Conservation (phyloP, 2,113 vertebrate genomes). For the Pollimyrus isidori region DNA sequence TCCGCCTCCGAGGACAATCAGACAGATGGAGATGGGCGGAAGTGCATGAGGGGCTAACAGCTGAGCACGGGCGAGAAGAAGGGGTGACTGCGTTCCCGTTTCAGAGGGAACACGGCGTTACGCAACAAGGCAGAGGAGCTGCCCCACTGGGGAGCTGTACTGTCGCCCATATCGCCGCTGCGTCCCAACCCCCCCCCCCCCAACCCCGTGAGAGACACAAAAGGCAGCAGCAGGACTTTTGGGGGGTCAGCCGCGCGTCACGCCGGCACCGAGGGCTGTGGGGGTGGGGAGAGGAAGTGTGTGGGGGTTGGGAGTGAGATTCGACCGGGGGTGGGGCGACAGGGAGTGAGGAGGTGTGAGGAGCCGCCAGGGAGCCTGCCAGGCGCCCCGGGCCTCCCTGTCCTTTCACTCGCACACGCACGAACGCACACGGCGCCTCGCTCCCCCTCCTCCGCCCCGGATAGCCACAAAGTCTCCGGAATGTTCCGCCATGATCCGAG, state of each 20-base stretch:
- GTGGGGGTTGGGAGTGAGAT: not conserved
- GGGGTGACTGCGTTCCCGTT: not conserved
- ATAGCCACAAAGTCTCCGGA: slow-evolving; percentile 35
- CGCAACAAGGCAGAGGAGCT: not conserved
- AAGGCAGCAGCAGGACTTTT: slow-evolving; percentile 28
- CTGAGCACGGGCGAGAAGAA: not conserved
- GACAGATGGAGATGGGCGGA: not conserved
- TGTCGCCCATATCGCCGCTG: slow-evolving; percentile 16
- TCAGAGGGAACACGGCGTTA: not conserved
- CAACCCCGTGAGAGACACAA: slow-evolving; percentile 28
- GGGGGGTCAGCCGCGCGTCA: slow-evolving; percentile 1
- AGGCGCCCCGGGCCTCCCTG: slow-evolving; percentile 23
- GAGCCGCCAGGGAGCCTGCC: not conserved
- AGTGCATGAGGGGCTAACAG: not conserved
- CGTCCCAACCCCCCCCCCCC: not conserved
- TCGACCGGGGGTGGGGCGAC: not conserved
- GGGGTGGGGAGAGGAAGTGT: not conserved
- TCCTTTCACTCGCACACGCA: not conserved
- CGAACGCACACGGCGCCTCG: not conserved
- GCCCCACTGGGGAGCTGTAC: slow-evolving; percentile 27
- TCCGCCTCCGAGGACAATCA: not conserved
- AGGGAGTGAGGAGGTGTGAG: slow-evolving; percentile 6
- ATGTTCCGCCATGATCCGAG: slow-evolving; percentile 44
- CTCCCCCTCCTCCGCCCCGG: slow-evolving; percentile 38
- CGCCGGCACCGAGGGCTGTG: not conserved